Percentiles rank a stretch among this genome's conserved stretches.
Evolutionary conservation across 2,888 invertebrate species (phyloP).

Genomic region (Stegophylla sp.): DNA sequence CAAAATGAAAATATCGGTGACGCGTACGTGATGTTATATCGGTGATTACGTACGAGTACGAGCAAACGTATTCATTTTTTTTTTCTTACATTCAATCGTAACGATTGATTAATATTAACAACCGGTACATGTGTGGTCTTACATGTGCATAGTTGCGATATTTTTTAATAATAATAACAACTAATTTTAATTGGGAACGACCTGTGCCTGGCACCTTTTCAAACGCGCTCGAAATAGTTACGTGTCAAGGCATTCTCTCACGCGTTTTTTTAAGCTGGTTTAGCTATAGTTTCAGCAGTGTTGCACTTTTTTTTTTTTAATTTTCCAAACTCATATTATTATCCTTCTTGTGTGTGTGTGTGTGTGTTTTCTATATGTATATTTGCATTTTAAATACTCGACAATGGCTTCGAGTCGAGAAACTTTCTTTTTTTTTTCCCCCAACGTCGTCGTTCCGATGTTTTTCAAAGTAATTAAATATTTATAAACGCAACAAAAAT

Average conservation of each 20-base stretch:
- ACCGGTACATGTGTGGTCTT: not conserved
- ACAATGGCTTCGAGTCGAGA: not conserved
- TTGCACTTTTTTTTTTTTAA: not conserved
- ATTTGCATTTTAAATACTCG: not conserved
- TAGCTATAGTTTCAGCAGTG: not conserved
- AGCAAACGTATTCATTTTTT: too few species aligned
- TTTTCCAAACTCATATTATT: not conserved
- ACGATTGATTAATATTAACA: not conserved
- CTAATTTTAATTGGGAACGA: slow-evolving; percentile 28
- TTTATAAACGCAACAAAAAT: not conserved
- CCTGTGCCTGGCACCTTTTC: slow-evolving; percentile 46
- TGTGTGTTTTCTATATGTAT: too few species aligned
- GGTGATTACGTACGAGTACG: too few species aligned
- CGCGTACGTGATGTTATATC: too few species aligned
- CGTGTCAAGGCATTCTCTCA: slow-evolving; percentile 35
- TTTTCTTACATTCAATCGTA: not conserved
- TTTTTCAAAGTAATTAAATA: not conserved
- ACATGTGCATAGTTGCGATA: not conserved
- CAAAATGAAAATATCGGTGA: too few species aligned
- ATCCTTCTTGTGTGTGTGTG: not conserved
- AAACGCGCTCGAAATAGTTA: slow-evolving; percentile 44
- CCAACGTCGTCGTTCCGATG: too few species aligned
- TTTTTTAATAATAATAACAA: slow-evolving; percentile 14
- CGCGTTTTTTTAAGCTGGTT: not conserved
- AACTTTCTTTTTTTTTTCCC: too few species aligned